Conservation (phyloP, 2,113 vertebrate species). For the Siniperca knerii region DNA sequence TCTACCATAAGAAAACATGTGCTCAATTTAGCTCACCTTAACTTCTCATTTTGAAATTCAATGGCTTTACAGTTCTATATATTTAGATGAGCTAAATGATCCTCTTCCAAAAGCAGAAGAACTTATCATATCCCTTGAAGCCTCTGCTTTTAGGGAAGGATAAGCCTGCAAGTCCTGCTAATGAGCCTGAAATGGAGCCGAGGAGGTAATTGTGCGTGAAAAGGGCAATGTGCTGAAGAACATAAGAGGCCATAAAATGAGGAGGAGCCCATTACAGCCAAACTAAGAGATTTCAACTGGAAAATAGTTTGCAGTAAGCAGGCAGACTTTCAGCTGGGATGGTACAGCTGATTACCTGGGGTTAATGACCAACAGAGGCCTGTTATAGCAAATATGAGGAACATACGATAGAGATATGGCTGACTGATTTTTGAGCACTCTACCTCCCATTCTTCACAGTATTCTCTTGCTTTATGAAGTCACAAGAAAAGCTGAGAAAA, state of each 20-base stretch:
- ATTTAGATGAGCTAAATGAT: constrained; percentile 35
- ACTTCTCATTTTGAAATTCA: constrained; percentile 19
- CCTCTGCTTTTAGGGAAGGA: constrained; percentile 51
- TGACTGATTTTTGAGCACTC: constrained; percentile 11
- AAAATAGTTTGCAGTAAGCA: constrained; percentile 66
- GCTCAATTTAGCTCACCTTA: constrained; percentile 8
- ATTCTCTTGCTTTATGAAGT: constrained; percentile 28
- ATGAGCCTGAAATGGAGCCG: constrained; percentile 73
- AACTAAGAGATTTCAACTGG: constrained; percentile 65
- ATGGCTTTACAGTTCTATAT: neutral
- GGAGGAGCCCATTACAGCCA: constrained; percentile 64
- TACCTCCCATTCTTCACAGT: neutral
- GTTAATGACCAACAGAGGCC: constrained; percentile 56
- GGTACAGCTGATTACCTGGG: constrained; percentile 58
- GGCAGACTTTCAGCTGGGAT: constrained; percentile 41
- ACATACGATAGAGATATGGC: constrained; percentile 45
- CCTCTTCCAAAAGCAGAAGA: constrained; percentile 18
- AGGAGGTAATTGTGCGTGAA: constrained; percentile 75
- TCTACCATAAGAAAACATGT: constrained; percentile 5
- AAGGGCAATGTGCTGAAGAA: constrained; percentile 74
- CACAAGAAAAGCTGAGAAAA: constrained; percentile 23
- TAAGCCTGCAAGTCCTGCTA: constrained; percentile 52
- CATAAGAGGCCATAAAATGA: constrained; percentile 68
- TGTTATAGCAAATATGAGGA: constrained; percentile 38
- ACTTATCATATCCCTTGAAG: constrained; percentile 38